Conservation (phyloP, 2,113 vertebrate genomes). For the Podarcis muralis region DNA sequence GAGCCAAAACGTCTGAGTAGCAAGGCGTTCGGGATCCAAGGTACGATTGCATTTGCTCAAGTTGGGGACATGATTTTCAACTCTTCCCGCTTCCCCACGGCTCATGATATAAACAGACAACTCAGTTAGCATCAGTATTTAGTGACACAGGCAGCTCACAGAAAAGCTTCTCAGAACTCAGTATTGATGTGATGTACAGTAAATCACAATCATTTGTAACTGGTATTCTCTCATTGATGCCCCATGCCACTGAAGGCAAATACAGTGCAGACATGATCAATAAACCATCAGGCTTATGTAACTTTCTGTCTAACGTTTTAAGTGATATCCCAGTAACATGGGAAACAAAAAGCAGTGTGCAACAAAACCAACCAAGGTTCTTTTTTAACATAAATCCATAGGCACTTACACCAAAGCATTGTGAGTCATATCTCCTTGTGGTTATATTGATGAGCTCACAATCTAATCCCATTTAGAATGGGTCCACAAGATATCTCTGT, state of each 20-base stretch:
- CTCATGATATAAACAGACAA: background rate
- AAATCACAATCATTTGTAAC: background rate
- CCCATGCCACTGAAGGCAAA: conserved; percentile 35
- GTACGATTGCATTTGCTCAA: background rate
- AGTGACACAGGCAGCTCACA: background rate
- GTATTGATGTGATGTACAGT: background rate
- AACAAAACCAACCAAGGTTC: background rate
- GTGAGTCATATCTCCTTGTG: conserved; percentile 14
- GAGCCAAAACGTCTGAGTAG: no score
- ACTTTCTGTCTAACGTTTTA: conserved; percentile 21
- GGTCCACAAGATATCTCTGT: conserved; percentile 20
- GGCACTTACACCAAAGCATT: background rate
- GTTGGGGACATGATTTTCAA: background rate
- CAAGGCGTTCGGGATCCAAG: no score
- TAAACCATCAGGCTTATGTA: conserved; percentile 37
- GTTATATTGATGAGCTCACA: conserved; percentile 34
- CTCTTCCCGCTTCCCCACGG: background rate
- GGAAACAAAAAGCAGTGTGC: conserved; percentile 33
- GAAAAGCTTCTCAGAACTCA: conserved; percentile 18
- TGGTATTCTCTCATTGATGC: conserved; percentile 22
- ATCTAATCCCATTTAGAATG: conserved; percentile 18
- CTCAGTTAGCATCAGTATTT: conserved; percentile 20
- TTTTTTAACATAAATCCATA: conserved; percentile 36
- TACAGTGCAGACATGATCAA: conserved; percentile 19
- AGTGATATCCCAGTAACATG: conserved; percentile 31